Evolutionary conservation across 2,888 invertebrate species (phyloP), one percentile per base, ranked within the genome.

Genomic region (Dexiosoma caninum): DNA sequence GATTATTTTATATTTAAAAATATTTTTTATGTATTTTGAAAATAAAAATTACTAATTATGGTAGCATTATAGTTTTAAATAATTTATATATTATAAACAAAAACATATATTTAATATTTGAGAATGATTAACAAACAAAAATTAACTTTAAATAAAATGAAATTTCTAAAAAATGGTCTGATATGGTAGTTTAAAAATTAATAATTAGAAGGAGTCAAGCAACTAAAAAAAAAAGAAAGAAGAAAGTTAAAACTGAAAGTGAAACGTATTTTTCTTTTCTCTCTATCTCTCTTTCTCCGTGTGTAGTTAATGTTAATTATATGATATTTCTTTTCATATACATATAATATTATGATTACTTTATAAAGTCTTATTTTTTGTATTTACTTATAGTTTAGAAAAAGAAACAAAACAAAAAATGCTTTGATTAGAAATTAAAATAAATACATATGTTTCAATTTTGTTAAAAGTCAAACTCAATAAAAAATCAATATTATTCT

Each of bases 281-380:
- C 27, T 6, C 27, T 27, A 3, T 6, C 27, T 59, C 37, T 55
- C 53, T 23, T 12, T 21, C 55, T 69, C 69, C 62, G 46, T 81
- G 69, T 81, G 72, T 81, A 81, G 77, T 81, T 81, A 81, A 81
- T 81, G 72, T 74, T 81, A 81, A 77, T 81, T 81, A 81, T 81
- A 76, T 60, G 51, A 53, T 69, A 69, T 72, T 72, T 77, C 49
- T 35, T 77, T 81, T 81, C 81, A 67, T 81, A 81, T 72, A 55
- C 30, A 76, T 27, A 27, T 27, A 27, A 5, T n/a, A n/a, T 3
- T 27, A 27, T 62, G 44, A 76, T 80, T 75, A 60, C 70, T 79
- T 75, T 44, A 75, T 75, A 75, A 49, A 59, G 53, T 62, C 49
- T 81, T 81, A 59, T 64, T 81, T 81, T 81, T 77, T 81, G 57